Base-by-base conservation (phyloP, 2,113 vertebrate genomes). In the Poeciliopsis turrubarensis region DNA sequence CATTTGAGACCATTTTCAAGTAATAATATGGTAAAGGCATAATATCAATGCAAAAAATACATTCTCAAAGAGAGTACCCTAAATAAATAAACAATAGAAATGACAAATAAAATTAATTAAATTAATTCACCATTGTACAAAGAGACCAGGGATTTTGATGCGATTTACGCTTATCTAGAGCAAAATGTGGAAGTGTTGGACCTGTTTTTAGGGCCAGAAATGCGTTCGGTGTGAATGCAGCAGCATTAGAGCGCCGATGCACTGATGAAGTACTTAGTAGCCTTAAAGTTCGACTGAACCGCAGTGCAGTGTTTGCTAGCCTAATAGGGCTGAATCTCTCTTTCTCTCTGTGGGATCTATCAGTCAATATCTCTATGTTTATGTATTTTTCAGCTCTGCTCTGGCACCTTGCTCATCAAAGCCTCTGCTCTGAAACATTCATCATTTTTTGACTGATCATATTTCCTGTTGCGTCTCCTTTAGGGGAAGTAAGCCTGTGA, bases 381-480 rank as follows among this genome's bases (percentile, higher is more conserved):
- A 54, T 83, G 66, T 74, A 75, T 86, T 73, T 82, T 83, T 78
- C 41, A 78, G 69, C 54, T 78, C 0, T 25, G 68, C 72, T 51
- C 65, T 39, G 39, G 61, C 67, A 70, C 67, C 62, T 47, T 54
- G 26, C 76, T 81, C 44, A 47, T 90, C 75, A 90, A 89, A 78
- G 66, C n/a, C 63, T 65, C 66, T 26, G 69, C 78, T 78, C 66
- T 88, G 77, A 83, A 87, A 79, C 71, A 78, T 90, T 82, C 26
- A 89, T 83, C 44, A 83, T 62, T 64, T 60, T 32, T 47, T 47
- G 44, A 81, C 67, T 22, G 47, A 78, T 80, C 34, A 77, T 74
- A 83, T 31, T 68, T 74, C 22, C 27, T 29, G 73, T 17, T 26
- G 74, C 80, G 64, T 34, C 60, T 32, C 34, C 79, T 82, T 83